Base-by-base conservation (phyloP, 2,113 vertebrate genomes). In the Paralichthys olivaceus region DNA sequence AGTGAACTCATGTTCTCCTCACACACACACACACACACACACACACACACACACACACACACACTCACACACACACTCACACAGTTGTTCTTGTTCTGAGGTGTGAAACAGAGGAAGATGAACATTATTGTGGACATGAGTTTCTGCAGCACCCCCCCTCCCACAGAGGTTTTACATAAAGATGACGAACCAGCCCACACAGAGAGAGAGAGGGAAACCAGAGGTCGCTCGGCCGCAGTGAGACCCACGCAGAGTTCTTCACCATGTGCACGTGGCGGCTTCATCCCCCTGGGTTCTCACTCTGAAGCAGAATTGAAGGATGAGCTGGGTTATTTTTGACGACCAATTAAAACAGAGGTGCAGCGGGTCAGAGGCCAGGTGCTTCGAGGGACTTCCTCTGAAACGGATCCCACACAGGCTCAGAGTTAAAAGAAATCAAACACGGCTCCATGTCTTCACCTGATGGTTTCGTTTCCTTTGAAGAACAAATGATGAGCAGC, bases 131-230 rank as follows among this genome's bases (percentile, higher is more conserved):
- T 43, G 37, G 11, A 13, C 4, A 56, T 28, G 23, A 26, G 12
- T 25, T 17, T 57, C 62, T 34, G 81, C 80, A 74, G 47, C 32
- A 45, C 56, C 83, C 83, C 76, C 63, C 79, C 90, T 90, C 91
- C 92, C 83, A 93, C 93, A 81, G 51, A 78, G 61, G 25, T 68
- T 93, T 92, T 92, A 92, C 91, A 91, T 94, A 91, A 92, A 92
- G 85, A 85, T 69, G 65, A 72, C 72, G 17, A 74, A 78, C 23
- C 77, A 76, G 76, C 93, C 93, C 86, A 92, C 91, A 83, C 88
- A 34, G 14, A 17, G 23, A 29, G 28, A 29, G 28, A 29, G 40
- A 13, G 40, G 8, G 40, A 43, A 5, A 43, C 4, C 45, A 5
- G 14, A 47, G 45, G 45, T 17, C 14, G 43, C 43, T 45, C 43